Percentiles rank a stretch among this genome's conserved stretches.
These are phyloP conservation scores for Microctenopoma steveboyesi DNA, from an alignment of 2,797 vertebrate genomes.

Conservation along the genomic window DNA sequence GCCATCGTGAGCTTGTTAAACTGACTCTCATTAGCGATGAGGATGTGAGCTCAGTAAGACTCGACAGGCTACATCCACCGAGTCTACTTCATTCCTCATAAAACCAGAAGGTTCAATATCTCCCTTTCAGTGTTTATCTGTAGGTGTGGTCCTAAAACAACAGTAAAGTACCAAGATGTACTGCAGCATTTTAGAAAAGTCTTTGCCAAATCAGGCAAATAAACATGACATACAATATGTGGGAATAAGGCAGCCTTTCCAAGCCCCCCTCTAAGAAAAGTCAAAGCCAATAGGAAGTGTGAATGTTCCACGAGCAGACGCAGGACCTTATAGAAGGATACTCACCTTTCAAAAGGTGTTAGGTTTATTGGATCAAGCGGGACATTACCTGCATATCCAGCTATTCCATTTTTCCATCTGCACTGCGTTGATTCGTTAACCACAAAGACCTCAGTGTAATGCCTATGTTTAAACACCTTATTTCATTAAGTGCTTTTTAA, in stretches of 20 bases:
- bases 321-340: conserved; percentile 60
- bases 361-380: conserved; percentile 76
- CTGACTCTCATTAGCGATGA: conserved; percentile 29
- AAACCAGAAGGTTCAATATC: conserved; percentile 12
- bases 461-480: conserved; percentile 74
- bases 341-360: conserved; percentile 75
- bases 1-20: conserved; percentile 28
- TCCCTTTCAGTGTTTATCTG: conserved; percentile 26
- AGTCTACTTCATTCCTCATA: conserved; percentile 17
- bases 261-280: conserved; percentile 39
- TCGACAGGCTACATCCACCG: conserved; percentile 22
- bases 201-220: conserved; percentile 58
- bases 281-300: conserved; percentile 66
- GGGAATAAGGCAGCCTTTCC: conserved; percentile 45
- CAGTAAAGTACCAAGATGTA: conserved; percentile 17
- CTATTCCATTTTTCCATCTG: conserved; percentile 72
- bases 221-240: conserved; percentile 61
- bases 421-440: conserved; percentile 70
- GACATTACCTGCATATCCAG: conserved; percentile 75
- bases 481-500: conserved; percentile 81
- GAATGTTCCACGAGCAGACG: conserved; percentile 64
- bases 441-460: conserved; percentile 78
- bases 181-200: conserved; percentile 34
- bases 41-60: conserved; percentile 18
- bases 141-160: conserved; percentile 43